These are phyloP conservation scores for Menidia menidia DNA, from an alignment of 2,797 vertebrate genomes.

Conservation along the genomic window DNA sequence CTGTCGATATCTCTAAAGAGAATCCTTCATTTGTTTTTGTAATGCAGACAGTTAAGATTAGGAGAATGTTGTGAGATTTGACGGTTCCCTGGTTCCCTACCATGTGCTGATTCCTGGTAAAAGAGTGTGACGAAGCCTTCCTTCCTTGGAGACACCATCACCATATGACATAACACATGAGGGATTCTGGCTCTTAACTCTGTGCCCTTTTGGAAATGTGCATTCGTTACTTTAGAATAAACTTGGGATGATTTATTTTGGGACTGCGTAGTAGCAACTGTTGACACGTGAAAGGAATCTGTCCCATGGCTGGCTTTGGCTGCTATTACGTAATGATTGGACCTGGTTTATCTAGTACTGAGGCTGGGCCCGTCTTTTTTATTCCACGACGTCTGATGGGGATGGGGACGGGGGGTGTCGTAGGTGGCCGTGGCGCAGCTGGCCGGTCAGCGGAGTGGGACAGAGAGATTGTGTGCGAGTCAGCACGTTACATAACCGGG, in stretches of 20 bases:
- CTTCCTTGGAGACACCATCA: conserved; percentile 4
- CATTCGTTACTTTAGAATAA: neutral
- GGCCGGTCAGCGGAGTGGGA: conserved; percentile 9
- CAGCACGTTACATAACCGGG: conserved; percentile 62
- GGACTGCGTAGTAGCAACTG: neutral
- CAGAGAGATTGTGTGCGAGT: conserved; percentile 43
- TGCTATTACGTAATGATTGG: conserved; percentile 55
- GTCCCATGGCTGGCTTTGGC: conserved; percentile 11
- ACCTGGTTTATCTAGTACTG: conserved; percentile 31
- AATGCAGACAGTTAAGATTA: no score
- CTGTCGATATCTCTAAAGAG: no score
- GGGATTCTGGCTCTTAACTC: conserved; percentile 6
- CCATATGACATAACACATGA: conserved; percentile 18
- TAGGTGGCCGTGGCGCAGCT: neutral
- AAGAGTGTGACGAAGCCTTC: conserved; percentile 7
- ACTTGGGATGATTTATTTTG: neutral
- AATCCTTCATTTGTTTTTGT: no score
- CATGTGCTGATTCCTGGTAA: no score
- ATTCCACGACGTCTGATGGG: no score
- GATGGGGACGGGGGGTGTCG: no score
- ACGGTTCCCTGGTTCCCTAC: no score
- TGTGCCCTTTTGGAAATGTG: neutral
- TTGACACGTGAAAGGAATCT: neutral
- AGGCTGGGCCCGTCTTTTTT: conserved; percentile 26
- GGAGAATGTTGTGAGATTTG: no score